Conservation (phyloP, 2,113 vertebrate genomes). For the Zootoca vivipara region DNA sequence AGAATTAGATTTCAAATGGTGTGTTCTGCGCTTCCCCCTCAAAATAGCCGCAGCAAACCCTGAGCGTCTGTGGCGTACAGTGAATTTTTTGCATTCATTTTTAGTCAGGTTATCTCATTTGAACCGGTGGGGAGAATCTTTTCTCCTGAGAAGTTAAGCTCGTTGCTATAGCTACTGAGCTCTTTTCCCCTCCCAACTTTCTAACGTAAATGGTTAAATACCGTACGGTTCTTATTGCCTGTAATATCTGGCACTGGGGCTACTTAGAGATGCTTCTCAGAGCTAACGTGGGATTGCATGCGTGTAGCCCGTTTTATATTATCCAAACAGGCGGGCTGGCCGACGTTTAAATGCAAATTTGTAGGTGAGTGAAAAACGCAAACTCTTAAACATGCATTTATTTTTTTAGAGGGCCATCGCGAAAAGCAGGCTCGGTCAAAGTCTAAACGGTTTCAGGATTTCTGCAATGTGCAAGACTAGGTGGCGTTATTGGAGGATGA, state of each 20-base stretch:
- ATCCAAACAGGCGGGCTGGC: no score
- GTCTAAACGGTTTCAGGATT: not conserved
- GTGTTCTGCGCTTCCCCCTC: slow-evolving; percentile 27
- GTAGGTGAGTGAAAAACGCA: rapidly evolving
- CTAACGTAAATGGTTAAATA: slow-evolving; percentile 45
- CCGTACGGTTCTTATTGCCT: slow-evolving; percentile 14
- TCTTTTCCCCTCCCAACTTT: slow-evolving; percentile 20
- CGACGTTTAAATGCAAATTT: rapidly evolving
- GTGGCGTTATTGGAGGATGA: not conserved
- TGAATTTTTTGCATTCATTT: slow-evolving; percentile 64
- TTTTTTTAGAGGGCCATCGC: not conserved
- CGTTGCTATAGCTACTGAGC: slow-evolving; percentile 72
- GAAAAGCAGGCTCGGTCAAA: not conserved
- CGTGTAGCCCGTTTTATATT: not conserved
- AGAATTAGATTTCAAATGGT: slow-evolving; percentile 27
- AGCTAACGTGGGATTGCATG: rapidly evolving
- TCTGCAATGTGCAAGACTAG: not conserved
- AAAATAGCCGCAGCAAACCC: no score
- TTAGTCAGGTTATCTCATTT: slow-evolving; percentile 61
- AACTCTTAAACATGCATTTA: not conserved
- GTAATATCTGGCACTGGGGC: not conserved
- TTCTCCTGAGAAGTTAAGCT: slow-evolving; percentile 54
- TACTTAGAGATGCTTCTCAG: not conserved
- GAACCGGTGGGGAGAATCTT: slow-evolving; percentile 8
- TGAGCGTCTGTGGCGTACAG: slow-evolving; percentile 42